Evolutionary conservation across 1,140 invertebrate species (phyloP).

Genomic region (Drosophila fuyamai): DNA sequence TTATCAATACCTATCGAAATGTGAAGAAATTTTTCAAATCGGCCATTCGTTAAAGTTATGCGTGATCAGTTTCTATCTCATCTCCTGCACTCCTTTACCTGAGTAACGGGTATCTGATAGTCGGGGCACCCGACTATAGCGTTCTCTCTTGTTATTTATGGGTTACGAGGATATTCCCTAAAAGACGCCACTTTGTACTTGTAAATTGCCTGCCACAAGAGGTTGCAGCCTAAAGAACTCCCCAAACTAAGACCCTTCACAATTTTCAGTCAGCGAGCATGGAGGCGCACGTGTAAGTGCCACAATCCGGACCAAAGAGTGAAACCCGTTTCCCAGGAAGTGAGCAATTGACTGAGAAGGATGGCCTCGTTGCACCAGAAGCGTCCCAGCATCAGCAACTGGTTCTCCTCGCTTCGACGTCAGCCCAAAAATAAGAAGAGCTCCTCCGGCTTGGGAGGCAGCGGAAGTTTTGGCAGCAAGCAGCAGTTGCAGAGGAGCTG

Average conservation of each 20-base stretch:
- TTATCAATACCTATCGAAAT: too few species aligned
- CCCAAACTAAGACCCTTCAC: slow-evolving; percentile 37
- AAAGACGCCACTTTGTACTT: slow-evolving; percentile 52
- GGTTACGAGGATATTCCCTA: slow-evolving; percentile 6
- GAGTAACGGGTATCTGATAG: too few species aligned
- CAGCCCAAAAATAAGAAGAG: slow-evolving; percentile 86
- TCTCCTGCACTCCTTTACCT: too few species aligned
- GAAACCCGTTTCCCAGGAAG: slow-evolving; percentile 44
- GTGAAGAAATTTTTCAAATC: too few species aligned
- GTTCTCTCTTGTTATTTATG: too few species aligned
- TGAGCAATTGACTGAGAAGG: slow-evolving; percentile 53
- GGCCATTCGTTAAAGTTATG: too few species aligned
- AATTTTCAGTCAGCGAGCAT: slow-evolving; percentile 56
- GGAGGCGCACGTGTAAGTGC: slow-evolving; percentile 49
- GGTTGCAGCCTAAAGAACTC: not conserved
- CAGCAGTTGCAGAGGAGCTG: slow-evolving; percentile 84
- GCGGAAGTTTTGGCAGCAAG: slow-evolving; percentile 60
- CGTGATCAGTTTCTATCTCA: too few species aligned
- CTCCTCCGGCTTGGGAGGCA: slow-evolving; percentile 23
- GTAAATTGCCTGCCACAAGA: slow-evolving; percentile 58
- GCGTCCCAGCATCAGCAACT: slow-evolving; percentile 88
- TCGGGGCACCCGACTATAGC: too few species aligned
- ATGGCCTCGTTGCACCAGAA: slow-evolving; percentile 84
- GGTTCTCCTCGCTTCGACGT: slow-evolving; percentile 91
- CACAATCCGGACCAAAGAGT: slow-evolving; percentile 4